Percentiles rank a stretch among this genome's conserved stretches.
Evolutionary conservation across 2,888 invertebrate genomes (phyloP).

Genomic region (Hyalella azteca): DNA sequence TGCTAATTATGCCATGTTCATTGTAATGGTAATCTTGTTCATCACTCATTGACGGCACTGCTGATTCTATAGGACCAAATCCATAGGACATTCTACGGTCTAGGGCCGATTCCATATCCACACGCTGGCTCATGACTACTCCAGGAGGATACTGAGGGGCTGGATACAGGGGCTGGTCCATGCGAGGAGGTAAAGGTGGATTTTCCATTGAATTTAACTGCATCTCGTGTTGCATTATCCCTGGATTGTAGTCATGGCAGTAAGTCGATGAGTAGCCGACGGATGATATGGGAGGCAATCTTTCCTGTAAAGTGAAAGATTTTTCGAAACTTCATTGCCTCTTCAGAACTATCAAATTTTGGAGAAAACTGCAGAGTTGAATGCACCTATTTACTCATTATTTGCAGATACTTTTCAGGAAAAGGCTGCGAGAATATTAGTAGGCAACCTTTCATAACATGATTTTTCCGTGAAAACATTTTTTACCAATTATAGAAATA

Average conservation of each 20-base stretch:
- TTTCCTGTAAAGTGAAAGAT: too few relatives aligned
- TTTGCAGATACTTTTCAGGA: too few relatives aligned
- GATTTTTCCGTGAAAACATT: too few relatives aligned
- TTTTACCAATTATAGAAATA: too few relatives aligned
- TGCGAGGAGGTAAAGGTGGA: slow-evolving; percentile 6
- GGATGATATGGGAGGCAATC: background rate
- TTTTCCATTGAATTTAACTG: background rate
- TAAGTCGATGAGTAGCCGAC: background rate
- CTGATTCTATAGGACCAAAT: background rate
- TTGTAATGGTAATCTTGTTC: slow-evolving; percentile 12
- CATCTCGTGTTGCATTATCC: background rate
- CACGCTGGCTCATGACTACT: background rate
- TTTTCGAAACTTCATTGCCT: too few relatives aligned
- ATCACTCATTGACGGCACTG: background rate
- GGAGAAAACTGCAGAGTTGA: too few relatives aligned
- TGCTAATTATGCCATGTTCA: slow-evolving; percentile 3
- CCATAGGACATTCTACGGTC: slow-evolving; percentile 6
- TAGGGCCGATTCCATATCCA: slow-evolving; percentile 7
- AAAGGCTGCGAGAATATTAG: too few relatives aligned
- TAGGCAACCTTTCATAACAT: too few relatives aligned
- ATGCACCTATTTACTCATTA: too few relatives aligned
- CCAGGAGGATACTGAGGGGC: background rate
- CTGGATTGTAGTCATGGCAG: background rate
- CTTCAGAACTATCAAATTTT: too few relatives aligned
- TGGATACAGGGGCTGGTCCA: slow-evolving; percentile 9